Conservation (phyloP, 2,888 invertebrate genomes). For the Eudemis profundana region DNA sequence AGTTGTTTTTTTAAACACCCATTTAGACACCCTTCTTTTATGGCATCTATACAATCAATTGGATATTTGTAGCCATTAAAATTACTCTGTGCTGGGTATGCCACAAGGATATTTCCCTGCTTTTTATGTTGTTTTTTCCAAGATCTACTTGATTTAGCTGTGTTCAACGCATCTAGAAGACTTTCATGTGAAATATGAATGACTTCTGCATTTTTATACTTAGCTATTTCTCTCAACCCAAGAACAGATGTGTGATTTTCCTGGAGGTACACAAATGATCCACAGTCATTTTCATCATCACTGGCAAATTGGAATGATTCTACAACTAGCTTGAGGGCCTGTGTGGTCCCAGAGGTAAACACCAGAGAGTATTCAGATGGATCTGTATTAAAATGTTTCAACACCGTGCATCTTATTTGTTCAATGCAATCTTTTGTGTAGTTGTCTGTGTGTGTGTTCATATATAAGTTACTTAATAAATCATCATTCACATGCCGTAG, state of each 20-base stretch:
- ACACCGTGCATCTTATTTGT: conserved; percentile 91
- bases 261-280: conserved; percentile 91
- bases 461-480: conserved; percentile 90
- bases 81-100: conserved; percentile 97
- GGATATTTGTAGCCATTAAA: conserved; percentile 97
- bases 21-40: conserved; percentile 86
- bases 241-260: conserved; percentile 98
- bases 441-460: conserved; percentile 96
- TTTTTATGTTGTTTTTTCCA: conserved; percentile 55
- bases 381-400: conserved; percentile 94
- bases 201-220: conserved; percentile 81
- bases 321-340: conserved; percentile 92
- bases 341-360: conserved; percentile 98
- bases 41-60: conserved; percentile 87
- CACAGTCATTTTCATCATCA: conserved; percentile 66
- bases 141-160: conserved; percentile 34
- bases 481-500: conserved; percentile 87
- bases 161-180: conserved; percentile 73
- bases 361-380: conserved; percentile 93
- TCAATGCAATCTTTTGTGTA: conserved; percentile 94
- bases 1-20: conserved; percentile 66
- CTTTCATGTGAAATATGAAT: conserved; percentile 86
- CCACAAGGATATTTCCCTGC: conserved; percentile 86
- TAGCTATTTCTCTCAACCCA: conserved; percentile 93
- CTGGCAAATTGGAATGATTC: conserved; percentile 90